Percentiles rank a stretch among this genome's conserved stretches.
Conservation (phyloP, 2,888 invertebrate species). For the Augochlorella aurata region DNA sequence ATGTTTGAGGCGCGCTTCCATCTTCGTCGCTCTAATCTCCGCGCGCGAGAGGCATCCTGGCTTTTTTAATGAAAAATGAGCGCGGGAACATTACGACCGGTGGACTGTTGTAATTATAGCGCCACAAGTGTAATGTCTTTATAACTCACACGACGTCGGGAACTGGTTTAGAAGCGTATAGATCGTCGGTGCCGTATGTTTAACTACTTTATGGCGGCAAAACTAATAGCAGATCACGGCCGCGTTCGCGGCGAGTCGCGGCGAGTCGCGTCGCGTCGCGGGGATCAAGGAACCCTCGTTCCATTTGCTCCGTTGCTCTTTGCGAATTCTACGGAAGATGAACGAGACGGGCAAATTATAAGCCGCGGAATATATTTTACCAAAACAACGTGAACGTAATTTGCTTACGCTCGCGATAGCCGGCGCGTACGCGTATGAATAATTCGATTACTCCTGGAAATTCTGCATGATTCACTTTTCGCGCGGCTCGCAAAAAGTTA, state of each 20-base stretch:
- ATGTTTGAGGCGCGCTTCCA: background rate
- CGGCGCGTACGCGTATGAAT: background rate
- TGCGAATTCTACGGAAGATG: background rate
- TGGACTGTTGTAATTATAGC: conserved; percentile 55
- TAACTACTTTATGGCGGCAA: conserved; percentile 35
- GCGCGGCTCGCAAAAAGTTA: background rate
- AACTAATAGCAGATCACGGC: conserved; percentile 42
- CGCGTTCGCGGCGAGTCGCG: background rate
- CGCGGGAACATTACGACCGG: conserved; percentile 42
- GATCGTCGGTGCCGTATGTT: conserved; percentile 35
- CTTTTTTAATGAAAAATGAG: conserved; percentile 11
- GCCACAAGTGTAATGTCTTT: conserved; percentile 56
- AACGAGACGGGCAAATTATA: conserved; percentile 7
- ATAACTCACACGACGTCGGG: conserved; percentile 42
- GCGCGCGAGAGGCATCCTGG: background rate
- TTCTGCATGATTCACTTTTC: conserved; percentile 7
- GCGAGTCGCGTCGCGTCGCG: background rate
- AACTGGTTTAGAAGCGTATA: conserved; percentile 58
- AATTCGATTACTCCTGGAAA: background rate
- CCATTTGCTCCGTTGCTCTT: conserved; percentile 4
- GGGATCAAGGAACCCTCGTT: conserved; percentile 24
- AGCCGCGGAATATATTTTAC: conserved; percentile 2
- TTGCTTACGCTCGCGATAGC: background rate
- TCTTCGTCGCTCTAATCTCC: background rate
- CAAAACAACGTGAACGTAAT: background rate